These are phyloP conservation scores for Halictus rubicundus DNA, from an alignment of 1,140 invertebrate genomes.

Conservation along the genomic window DNA sequence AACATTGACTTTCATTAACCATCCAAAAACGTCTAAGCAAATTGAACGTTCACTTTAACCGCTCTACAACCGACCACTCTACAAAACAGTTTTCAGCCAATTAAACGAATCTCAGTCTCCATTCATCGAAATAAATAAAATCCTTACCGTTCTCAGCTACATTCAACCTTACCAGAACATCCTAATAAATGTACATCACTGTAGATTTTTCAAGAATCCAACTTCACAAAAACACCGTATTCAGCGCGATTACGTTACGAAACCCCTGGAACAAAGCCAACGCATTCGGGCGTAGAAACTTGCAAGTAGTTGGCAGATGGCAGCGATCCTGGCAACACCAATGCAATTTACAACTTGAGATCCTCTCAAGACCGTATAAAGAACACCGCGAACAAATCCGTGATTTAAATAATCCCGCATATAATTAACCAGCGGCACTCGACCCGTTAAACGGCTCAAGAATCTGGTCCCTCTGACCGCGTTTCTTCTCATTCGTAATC, in stretches of 20 bases:
- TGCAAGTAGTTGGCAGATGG: conserved; percentile 62
- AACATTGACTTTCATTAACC: too few species aligned
- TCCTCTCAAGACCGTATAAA: conserved; percentile 34
- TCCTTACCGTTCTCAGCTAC: too few species aligned
- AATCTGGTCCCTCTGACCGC: background rate
- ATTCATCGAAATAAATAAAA: too few species aligned
- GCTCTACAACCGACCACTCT: too few species aligned
- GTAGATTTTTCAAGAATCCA: background rate
- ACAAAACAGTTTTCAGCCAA: too few species aligned
- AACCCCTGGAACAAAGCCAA: conserved; percentile 28
- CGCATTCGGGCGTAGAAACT: conserved; percentile 52
- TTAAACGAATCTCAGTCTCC: too few species aligned
- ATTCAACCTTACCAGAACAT: too few species aligned
- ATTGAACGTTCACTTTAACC: too few species aligned
- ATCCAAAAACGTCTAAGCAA: too few species aligned
- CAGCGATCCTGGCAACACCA: conserved; percentile 44
- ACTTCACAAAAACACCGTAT: background rate
- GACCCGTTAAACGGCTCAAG: background rate
- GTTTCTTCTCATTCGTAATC: background rate
- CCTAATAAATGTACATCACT: too few species aligned
- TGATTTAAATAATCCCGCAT: conserved; percentile 27
- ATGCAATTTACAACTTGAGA: conserved; percentile 46
- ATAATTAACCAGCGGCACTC: background rate
- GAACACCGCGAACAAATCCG: conserved; percentile 30
- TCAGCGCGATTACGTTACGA: background rate